These are phyloP conservation scores for Ricordea florida DNA, from an alignment of 92 coral and sea anemone species.

Conservation along the genomic window DNA sequence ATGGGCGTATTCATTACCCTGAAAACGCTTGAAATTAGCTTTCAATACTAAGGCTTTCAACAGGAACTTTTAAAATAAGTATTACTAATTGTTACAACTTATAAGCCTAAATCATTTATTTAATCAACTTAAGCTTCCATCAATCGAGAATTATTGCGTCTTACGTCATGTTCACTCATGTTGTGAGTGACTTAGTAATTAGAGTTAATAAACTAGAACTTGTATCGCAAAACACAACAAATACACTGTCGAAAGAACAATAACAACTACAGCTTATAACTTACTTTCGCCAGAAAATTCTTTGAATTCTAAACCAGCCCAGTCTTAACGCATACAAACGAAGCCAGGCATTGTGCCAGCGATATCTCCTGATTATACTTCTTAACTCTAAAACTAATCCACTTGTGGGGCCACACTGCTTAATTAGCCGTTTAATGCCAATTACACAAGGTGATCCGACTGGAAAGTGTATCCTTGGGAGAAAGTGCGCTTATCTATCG, in stretches of 20 bases:
- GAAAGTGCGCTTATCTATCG: conserved; percentile 16
- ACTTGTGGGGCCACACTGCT: conserved; percentile 46
- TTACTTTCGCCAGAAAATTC: not conserved
- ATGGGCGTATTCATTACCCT: not conserved
- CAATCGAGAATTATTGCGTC: too few relatives aligned
- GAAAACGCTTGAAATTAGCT: not conserved
- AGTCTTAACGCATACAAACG: conserved; percentile 19
- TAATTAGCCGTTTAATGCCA: conserved; percentile 26
- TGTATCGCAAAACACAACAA: conserved; percentile 2
- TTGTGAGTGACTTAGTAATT: conserved; percentile 19
- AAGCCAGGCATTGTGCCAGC: conserved; percentile 49
- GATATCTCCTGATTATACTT: not conserved
- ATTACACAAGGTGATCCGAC: conserved; percentile 33
- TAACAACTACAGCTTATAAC: conserved; percentile 26
- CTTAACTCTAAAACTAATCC: conserved; percentile 8
- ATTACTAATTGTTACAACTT: not conserved
- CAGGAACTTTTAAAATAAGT: not conserved
- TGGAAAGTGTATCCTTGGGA: conserved; percentile 16
- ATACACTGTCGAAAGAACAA: conserved; percentile 2
- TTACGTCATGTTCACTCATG: conserved; percentile 36
- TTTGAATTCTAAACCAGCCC: not conserved
- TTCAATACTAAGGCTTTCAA: not conserved
- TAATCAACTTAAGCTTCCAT: too few relatives aligned
- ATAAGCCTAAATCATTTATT: too few relatives aligned
- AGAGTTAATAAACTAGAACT: not conserved